These are phyloP conservation scores for Actenoides hombroni DNA, from an alignment of 2,113 vertebrate species.

Conservation along the genomic window DNA sequence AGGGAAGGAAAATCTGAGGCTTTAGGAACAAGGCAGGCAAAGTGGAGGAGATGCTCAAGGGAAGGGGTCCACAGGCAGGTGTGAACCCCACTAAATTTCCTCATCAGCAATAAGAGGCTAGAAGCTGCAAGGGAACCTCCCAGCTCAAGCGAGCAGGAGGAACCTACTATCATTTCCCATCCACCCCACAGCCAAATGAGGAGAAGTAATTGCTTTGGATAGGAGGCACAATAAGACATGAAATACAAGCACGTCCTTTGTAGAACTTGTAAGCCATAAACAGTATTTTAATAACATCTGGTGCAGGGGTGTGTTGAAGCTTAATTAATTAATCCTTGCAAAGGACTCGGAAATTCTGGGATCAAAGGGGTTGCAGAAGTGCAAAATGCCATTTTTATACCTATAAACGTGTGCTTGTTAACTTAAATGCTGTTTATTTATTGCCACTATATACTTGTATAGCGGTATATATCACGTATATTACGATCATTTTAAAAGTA, in stretches of 20 bases:
- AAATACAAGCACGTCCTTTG: not conserved
- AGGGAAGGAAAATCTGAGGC: not conserved
- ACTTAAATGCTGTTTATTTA: slow-evolving; percentile 53
- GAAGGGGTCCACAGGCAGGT: not conserved
- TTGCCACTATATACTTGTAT: not conserved
- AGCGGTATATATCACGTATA: slow-evolving; percentile 9
- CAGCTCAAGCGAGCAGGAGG: not conserved
- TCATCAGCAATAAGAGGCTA: not conserved
- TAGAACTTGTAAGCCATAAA: slow-evolving; percentile 30
- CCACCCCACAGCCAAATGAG: not conserved
- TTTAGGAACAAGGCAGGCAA: not conserved
- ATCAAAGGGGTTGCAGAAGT: slow-evolving; percentile 57
- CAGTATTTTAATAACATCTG: slow-evolving; percentile 44
- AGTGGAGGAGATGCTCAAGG: not conserved
- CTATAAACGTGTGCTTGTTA: slow-evolving; percentile 30
- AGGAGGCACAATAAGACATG: slow-evolving; percentile 13
- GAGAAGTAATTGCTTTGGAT: slow-evolving; percentile 21
- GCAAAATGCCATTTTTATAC: slow-evolving; percentile 45
- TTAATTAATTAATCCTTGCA: slow-evolving; percentile 58
- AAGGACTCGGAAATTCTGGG: not conserved
- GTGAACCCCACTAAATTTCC: not conserved
- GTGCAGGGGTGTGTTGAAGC: not conserved
- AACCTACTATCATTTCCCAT: not conserved
- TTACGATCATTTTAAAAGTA: not conserved
- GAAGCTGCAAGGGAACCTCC: not conserved